A percentile compares a stretch with the other conserved stretches of the same genome.
phyloP scores from a whole-genome alignment of 2,888 invertebrate genomes.

The Pegoplata infirma region DNA sequence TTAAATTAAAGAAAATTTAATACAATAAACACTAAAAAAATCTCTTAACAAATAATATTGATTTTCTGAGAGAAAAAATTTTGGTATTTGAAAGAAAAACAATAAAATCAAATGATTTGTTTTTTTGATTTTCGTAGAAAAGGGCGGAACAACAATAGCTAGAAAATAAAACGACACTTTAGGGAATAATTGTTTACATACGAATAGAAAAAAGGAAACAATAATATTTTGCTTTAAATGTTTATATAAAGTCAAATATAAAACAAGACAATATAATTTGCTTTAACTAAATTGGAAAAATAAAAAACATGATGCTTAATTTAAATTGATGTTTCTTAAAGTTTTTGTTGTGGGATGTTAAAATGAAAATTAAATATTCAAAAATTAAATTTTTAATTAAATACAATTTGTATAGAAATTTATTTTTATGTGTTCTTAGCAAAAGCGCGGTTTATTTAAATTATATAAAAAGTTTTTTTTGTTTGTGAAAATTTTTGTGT shows the following conservation, averaged over 20 bases:
- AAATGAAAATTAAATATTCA: too few relatives aligned
- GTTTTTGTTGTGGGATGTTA: too few relatives aligned
- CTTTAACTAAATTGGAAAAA: too few relatives aligned
- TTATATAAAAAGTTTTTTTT: too few relatives aligned
- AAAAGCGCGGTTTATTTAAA: background rate
- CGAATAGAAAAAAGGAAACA: too few relatives aligned
- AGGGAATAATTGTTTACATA: slow-evolving; percentile 30
- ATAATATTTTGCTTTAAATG: too few relatives aligned
- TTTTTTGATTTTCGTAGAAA: background rate
- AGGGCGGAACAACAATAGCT: background rate
- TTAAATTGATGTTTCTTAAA: too few relatives aligned
- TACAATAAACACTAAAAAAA: background rate
- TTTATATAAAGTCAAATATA: too few relatives aligned
- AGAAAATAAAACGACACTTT: slow-evolving; percentile 6
- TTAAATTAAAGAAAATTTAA: background rate
- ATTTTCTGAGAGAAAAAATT: too few relatives aligned
- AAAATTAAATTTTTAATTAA: background rate
- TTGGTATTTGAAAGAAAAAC: too few relatives aligned
- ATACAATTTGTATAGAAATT: background rate
- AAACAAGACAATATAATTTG: too few relatives aligned
- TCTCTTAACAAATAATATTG: background rate
- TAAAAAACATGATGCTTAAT: too few relatives aligned
- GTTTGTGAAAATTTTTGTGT: background rate
- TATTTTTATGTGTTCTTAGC: background rate
- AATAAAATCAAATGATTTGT: slow-evolving; percentile 23